Conservation (phyloP, 1,140 invertebrate species). For the Caerostris darwini region DNA sequence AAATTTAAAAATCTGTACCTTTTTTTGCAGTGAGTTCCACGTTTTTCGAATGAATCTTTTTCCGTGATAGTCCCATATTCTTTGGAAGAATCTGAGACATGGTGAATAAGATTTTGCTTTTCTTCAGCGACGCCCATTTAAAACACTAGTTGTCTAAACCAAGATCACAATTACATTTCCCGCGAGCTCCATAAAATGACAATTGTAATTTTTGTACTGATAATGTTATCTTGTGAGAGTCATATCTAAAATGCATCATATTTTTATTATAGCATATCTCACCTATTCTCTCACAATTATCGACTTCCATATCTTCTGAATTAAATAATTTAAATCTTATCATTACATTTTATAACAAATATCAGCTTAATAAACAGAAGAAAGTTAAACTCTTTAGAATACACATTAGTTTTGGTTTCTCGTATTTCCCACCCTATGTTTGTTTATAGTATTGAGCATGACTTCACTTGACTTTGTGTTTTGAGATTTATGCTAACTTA, state of each 20-base stretch:
- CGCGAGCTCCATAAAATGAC: background rate
- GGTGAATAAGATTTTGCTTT: conserved; percentile 29
- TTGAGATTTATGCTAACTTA: no score
- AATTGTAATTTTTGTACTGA: background rate
- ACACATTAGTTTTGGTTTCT: background rate
- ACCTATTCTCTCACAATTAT: background rate
- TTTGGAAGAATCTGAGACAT: conserved; percentile 15
- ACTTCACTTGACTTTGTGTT: no score
- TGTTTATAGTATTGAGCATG: no score
- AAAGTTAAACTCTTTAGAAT: background rate
- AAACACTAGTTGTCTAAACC: background rate
- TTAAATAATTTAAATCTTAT: background rate
- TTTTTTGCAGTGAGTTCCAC: background rate
- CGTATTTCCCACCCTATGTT: background rate
- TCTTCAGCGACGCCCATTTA: conserved; percentile 44
- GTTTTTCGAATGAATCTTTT: background rate
- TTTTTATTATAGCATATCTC: background rate
- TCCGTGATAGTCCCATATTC: conserved; percentile 52
- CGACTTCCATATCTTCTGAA: background rate
- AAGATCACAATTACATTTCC: conserved; percentile 37
- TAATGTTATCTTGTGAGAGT: conserved; percentile 6
- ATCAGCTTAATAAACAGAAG: background rate
- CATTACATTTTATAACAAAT: background rate
- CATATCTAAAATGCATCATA: conserved; percentile 5
- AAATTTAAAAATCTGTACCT: conserved; percentile 18